Percentiles rank a stretch among this genome's conserved stretches.
phyloP scores from a whole-genome alignment of 1,140 invertebrate genomes.

The Probaryconus sp. region DNA sequence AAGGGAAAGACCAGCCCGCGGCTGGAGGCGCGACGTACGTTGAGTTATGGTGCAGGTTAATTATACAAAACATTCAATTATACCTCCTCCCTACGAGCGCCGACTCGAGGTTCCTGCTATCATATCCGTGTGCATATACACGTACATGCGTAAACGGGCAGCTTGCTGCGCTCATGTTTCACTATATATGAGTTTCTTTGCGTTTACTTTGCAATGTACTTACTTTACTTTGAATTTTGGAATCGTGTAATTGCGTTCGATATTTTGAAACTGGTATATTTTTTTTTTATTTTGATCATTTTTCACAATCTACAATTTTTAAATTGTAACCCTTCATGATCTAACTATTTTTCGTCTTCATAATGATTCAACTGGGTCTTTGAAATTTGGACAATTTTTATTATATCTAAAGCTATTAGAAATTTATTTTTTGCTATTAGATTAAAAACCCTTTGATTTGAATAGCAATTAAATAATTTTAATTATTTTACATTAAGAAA shows the following conservation, averaged over 20 bases:
- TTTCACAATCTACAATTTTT: too few species aligned
- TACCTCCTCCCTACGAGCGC: slow-evolving; percentile 70
- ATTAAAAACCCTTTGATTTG: too few species aligned
- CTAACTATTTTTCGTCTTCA: too few species aligned
- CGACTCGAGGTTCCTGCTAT: slow-evolving; percentile 23
- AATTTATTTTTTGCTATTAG: too few species aligned
- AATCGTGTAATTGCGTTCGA: neutral
- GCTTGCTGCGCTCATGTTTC: slow-evolving; percentile 17
- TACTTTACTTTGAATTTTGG: slow-evolving; percentile 1
- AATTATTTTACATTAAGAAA: too few species aligned
- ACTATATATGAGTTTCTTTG: slow-evolving; percentile 40
- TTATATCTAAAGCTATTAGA: too few species aligned
- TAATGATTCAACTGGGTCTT: too few species aligned
- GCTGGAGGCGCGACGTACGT: slow-evolving; percentile 77
- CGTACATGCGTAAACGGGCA: slow-evolving; percentile 48
- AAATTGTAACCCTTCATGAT: too few species aligned
- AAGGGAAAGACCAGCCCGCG: slow-evolving; percentile 69
- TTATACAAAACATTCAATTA: slow-evolving; percentile 80
- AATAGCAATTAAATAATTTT: too few species aligned
- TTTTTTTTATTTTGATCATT: too few species aligned
- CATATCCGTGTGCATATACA: slow-evolving; percentile 25
- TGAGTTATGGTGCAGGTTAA: slow-evolving; percentile 79
- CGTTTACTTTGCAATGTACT: neutral
- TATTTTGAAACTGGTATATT: too few species aligned
- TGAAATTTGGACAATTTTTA: too few species aligned